Percentiles rank a stretch among this genome's conserved stretches.
Conservation (phyloP, 2,113 vertebrate genomes). For the Brachyhypopomus occidentalis region DNA sequence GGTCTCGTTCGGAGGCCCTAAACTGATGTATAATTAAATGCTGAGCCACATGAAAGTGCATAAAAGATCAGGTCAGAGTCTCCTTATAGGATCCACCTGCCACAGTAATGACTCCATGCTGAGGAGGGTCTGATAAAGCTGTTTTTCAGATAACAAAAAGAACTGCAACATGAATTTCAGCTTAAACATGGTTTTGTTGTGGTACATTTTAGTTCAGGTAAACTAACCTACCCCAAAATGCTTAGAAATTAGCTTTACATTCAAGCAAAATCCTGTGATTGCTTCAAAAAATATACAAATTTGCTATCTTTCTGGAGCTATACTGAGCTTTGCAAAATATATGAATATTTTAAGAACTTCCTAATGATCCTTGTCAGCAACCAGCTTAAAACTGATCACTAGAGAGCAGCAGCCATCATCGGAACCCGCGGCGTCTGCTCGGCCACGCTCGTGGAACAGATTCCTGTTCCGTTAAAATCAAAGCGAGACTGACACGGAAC, state of each 20-base stretch:
- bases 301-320: neutral
- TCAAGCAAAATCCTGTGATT: too few relatives aligned
- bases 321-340: slow-evolving; percentile 27
- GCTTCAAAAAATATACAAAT: too few relatives aligned
- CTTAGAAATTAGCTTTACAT: too few relatives aligned
- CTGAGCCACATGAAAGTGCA: slow-evolving; percentile 80
- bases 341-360: slow-evolving; percentile 9
- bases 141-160: neutral
- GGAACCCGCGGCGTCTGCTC: slow-evolving; percentile 22
- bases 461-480: slow-evolving; percentile 33
- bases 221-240: too few relatives aligned
- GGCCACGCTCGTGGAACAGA: slow-evolving; percentile 37
- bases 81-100: slow-evolving; percentile 46
- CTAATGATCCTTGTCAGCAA: slow-evolving; percentile 41
- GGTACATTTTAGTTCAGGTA: too few relatives aligned
- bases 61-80: slow-evolving; percentile 69
- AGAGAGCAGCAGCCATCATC: slow-evolving; percentile 14
- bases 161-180: neutral
- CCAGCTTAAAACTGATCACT: neutral
- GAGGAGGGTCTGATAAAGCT: neutral
- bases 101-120: slow-evolving; percentile 23
- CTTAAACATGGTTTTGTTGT: neutral
- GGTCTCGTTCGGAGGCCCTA: slow-evolving; percentile 69
- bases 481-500: slow-evolving; percentile 18
- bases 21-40: slow-evolving; percentile 81